Base-by-base conservation (phyloP, 2,888 invertebrate species). In the Pristionchus arcanus region DNA sequence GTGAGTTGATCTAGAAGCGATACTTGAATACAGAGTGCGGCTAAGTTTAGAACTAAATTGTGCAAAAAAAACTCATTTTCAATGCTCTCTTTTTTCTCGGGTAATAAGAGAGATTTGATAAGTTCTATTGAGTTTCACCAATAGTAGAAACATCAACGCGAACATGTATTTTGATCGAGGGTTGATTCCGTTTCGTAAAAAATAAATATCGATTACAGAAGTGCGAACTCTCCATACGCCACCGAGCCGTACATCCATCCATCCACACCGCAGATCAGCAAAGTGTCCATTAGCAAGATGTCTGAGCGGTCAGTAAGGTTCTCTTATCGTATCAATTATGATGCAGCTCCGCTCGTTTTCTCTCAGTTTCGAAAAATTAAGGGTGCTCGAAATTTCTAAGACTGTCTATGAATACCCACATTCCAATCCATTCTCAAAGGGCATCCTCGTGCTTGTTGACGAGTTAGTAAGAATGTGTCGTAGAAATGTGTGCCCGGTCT, bases 251-350 rank as follows among this genome's bases (percentile, higher is more conserved):
- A 49, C 2, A 16, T 81, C 28, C 9, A 53, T 28, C 49, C 49
- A 4, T 42, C 66, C 0, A 31, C 42, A 21, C 84, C 84, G 13
- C 87, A 87, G 42, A 87, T 87, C 28, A 31, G 31, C 16, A 66
- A 49, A 49, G 86, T 86, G 37, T 42, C 63, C 25, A 68, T 87
- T 28, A 7, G 25, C 28, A 87, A 87, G 68, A 68, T 87, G 42
- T n/a, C 11, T 25, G 87, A 87, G 7, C 66, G 87, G 87, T 87
- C 5, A 49, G n/a, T 68, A 13, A 28, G 42, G 7, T 16, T 9
- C 68, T 31, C 31, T 7, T 49, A 49, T 49, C 13, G 11, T 49
- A 49, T 49, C 9, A 59, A 59, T 21, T 21, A 59, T 59, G 42
- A 49, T 59, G 4, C 19, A 59, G 21, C 59, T 59, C 59, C 42